Evolutionary conservation across 2,888 invertebrate species (phyloP).

Genomic region (Melinaea marsaeus): DNA sequence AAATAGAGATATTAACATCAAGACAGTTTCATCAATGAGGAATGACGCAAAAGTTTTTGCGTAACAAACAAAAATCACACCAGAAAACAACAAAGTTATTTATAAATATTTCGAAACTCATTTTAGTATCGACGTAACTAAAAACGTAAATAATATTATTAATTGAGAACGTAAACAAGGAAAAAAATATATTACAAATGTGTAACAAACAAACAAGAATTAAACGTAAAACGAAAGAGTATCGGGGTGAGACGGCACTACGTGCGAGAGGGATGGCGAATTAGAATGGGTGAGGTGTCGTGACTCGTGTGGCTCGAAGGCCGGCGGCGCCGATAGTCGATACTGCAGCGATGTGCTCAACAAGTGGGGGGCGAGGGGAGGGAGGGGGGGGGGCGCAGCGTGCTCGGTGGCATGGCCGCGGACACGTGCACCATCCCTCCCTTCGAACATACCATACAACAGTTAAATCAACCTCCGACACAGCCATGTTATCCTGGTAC

Average conservation of each 20-base stretch:
- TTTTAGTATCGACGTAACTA: no score
- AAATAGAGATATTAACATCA: no score
- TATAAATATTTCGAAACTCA: not conserved
- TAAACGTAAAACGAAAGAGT: constrained; percentile 16
- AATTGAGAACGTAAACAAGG: no score
- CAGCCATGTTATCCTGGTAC: constrained; percentile 60
- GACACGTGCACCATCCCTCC: constrained; percentile 53
- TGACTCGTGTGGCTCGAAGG: constrained; percentile 39
- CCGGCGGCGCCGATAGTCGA: constrained; percentile 36
- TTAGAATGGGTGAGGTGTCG: constrained; percentile 19
- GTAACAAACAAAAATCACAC: constrained; percentile 25
- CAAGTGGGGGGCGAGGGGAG: constrained; percentile 61
- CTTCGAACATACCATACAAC: constrained; percentile 36
- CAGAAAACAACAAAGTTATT: constrained; percentile 15
- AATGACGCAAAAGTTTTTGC: constrained; percentile 30
- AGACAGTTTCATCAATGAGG: constrained; percentile 31
- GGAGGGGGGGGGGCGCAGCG: constrained; percentile 57
- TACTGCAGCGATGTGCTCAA: constrained; percentile 54
- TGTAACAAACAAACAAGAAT: constrained; percentile 9
- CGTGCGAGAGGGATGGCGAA: constrained; percentile 24
- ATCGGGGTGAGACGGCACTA: constrained; percentile 10
- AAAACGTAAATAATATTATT: constrained; percentile 1
- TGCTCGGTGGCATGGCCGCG: constrained; percentile 60
- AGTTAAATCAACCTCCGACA: constrained; percentile 50
- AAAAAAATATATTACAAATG: constrained; percentile 9